A percentile compares a stretch with the other conserved stretches of the same genome.
Conservation (phyloP, 2,113 vertebrate genomes). For the Chascanopsetta lugubris region DNA sequence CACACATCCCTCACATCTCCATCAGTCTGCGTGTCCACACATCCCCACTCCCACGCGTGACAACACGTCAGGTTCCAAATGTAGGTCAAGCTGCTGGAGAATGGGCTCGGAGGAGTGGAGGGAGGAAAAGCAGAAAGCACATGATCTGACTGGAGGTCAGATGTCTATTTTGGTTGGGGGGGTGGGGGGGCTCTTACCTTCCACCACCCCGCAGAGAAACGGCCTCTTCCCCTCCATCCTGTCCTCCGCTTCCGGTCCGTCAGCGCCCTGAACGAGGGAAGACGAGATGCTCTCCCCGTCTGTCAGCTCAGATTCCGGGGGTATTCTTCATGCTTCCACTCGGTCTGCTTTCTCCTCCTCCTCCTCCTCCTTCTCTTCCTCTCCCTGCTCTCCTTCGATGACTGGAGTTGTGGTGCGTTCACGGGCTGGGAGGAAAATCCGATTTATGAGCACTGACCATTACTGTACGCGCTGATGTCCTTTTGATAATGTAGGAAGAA, state of each 20-base stretch:
- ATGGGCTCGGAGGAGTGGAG: not conserved
- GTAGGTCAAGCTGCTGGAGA: slow-evolving; percentile 54
- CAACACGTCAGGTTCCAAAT: slow-evolving; percentile 17
- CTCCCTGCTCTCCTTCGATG: no score
- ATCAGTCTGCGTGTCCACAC: slow-evolving; percentile 1
- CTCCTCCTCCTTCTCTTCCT: slow-evolving; percentile 25
- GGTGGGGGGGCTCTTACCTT: slow-evolving; percentile 81
- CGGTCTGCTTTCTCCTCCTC: slow-evolving; percentile 41
- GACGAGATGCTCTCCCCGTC: slow-evolving; percentile 45
- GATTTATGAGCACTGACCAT: not conserved
- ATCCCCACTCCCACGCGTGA: not conserved
- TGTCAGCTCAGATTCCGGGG: slow-evolving; percentile 24
- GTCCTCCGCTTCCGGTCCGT: slow-evolving; percentile 27
- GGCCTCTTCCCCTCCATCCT: slow-evolving; percentile 79
- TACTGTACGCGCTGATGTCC: no score
- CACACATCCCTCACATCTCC: not conserved
- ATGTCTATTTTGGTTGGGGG: slow-evolving; percentile 30
- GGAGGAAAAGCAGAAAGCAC: slow-evolving; percentile 24
- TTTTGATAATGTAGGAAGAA: no score
- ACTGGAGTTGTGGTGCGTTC: slow-evolving; percentile 59
- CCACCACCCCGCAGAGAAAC: slow-evolving; percentile 88
- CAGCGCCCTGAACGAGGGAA: slow-evolving; percentile 25
- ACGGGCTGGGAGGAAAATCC: slow-evolving; percentile 29
- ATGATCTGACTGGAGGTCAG: slow-evolving; percentile 48
- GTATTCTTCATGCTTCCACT: slow-evolving; percentile 52